A percentile compares a stretch with the other conserved stretches of the same genome.
Evolutionary conservation across 2,888 invertebrate genomes (phyloP).

Genomic region (Pasiphila rectangulata): DNA sequence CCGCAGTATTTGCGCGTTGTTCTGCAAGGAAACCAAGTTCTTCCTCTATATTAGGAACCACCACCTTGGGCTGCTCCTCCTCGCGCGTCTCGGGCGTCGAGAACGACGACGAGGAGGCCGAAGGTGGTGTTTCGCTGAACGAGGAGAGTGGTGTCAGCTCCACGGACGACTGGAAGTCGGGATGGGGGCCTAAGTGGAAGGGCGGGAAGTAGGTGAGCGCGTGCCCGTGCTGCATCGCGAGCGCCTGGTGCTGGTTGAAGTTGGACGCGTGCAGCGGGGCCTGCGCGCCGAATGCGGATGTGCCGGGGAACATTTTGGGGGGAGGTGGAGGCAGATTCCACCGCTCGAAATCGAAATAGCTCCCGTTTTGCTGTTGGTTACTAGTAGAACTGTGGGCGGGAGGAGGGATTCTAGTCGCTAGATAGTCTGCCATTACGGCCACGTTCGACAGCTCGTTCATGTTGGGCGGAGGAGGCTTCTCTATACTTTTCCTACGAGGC

Average conservation of each 20-base stretch:
- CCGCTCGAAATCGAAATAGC: slow-evolving; percentile 89
- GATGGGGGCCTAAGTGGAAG: slow-evolving; percentile 86
- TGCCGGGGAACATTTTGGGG: slow-evolving; percentile 84
- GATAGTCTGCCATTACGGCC: slow-evolving; percentile 78
- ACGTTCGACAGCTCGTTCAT: slow-evolving; percentile 79
- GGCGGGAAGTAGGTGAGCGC: slow-evolving; percentile 89
- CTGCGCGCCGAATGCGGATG: slow-evolving; percentile 82
- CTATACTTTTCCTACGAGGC: slow-evolving; percentile 83
- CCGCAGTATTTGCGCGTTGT: slow-evolving; percentile 77
- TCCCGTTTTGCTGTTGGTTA: slow-evolving; percentile 83
- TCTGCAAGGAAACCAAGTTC: slow-evolving; percentile 90
- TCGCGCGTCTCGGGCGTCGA: slow-evolving; percentile 81
- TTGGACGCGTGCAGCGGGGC: slow-evolving; percentile 78
- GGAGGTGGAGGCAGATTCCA: slow-evolving; percentile 88
- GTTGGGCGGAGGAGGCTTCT: slow-evolving; percentile 66
- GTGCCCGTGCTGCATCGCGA: slow-evolving; percentile 85
- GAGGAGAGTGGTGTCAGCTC: slow-evolving; percentile 83
- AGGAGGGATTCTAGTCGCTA: slow-evolving; percentile 84
- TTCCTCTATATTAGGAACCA: slow-evolving; percentile 94
- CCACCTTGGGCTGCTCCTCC: slow-evolving; percentile 89
- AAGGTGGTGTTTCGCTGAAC: slow-evolving; percentile 81
- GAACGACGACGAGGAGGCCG: slow-evolving; percentile 80
- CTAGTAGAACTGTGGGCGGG: slow-evolving; percentile 85
- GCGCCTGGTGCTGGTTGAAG: slow-evolving; percentile 83
- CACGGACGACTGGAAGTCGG: slow-evolving; percentile 84